These are phyloP conservation scores for Micoletzkya japonica DNA, from an alignment of 2,888 invertebrate genomes.

Conservation along the genomic window DNA sequence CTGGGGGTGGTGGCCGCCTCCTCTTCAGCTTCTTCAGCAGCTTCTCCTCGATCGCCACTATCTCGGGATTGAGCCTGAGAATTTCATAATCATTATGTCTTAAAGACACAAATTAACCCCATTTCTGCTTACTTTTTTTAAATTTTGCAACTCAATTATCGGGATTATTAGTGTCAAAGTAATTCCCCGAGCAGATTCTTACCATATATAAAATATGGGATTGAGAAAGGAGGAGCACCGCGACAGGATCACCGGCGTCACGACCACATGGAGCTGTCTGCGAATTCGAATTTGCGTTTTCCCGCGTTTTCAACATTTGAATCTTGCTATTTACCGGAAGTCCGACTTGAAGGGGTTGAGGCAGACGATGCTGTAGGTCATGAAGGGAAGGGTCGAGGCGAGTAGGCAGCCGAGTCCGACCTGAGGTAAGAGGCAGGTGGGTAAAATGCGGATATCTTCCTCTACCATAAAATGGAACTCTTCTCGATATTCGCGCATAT, in stretches of 20 bases:
- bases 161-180: neutral
- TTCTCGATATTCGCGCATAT: too few species aligned
- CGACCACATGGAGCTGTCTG: constrained; percentile 21
- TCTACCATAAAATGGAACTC: too few species aligned
- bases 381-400: constrained; percentile 46
- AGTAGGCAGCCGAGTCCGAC: constrained; percentile 47
- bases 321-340: constrained; percentile 33
- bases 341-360: constrained; percentile 49
- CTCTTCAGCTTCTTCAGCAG: constrained; percentile 38
- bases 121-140: neutral
- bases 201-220: constrained; percentile 49
- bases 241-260: constrained; percentile 34
- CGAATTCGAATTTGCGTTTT: neutral
- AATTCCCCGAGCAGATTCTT: neutral
- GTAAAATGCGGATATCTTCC: too few species aligned
- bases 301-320: too few species aligned
- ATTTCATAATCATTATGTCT: neutral
- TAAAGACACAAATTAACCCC: neutral
- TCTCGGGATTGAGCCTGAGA: constrained; percentile 43
- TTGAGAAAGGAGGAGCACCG: constrained; percentile 44
- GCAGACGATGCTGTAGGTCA: constrained; percentile 47
- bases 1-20: constrained; percentile 37
- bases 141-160: too few species aligned
- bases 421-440: too few species aligned
- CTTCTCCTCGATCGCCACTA: constrained; percentile 45